Percentiles rank a stretch among this genome's conserved stretches.
These are phyloP conservation scores for Petromus typicus DNA, from an alignment of 2,113 vertebrate species.

Conservation along the genomic window DNA sequence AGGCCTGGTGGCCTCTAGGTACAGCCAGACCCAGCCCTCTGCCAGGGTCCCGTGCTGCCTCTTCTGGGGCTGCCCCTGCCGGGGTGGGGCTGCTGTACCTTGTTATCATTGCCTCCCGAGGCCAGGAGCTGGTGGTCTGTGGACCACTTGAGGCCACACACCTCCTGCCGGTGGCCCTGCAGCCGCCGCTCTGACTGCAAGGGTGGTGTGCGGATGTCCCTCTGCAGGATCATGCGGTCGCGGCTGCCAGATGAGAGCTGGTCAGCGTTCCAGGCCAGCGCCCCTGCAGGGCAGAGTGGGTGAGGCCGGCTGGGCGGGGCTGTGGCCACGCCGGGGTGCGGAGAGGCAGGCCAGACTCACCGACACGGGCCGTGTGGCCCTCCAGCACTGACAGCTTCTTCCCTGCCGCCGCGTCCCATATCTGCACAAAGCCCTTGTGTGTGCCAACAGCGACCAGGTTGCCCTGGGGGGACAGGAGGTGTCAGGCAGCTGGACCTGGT, in stretches of 20 bases:
- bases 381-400: slow-evolving; percentile 97
- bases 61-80: background rate
- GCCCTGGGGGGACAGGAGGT: slow-evolving; percentile 86
- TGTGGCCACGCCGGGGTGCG: accelerated
- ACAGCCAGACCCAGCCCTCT: background rate
- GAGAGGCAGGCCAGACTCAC: slow-evolving; percentile 86
- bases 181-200: slow-evolving; percentile 96
- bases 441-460: slow-evolving; percentile 98
- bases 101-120: slow-evolving; percentile 98
- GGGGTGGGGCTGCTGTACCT: slow-evolving; percentile 85
- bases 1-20: background rate
- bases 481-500: background rate
- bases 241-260: slow-evolving; percentile 97
- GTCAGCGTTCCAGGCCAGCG: slow-evolving; percentile 98
- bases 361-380: slow-evolving; percentile 97
- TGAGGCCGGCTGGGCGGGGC: background rate
- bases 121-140: slow-evolving; percentile 98
- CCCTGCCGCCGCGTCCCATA: slow-evolving; percentile 98
- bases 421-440: slow-evolving; percentile 99
- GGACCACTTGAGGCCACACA: slow-evolving; percentile 99
- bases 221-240: slow-evolving; percentile 97
- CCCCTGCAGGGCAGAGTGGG: slow-evolving; percentile 86
- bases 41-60: background rate
- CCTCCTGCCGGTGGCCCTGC: slow-evolving; percentile 98
- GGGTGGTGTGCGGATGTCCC: slow-evolving; percentile 95